These are phyloP conservation scores for Caloenas nicobarica DNA, from an alignment of 2,113 vertebrate species.

Conservation along the genomic window DNA sequence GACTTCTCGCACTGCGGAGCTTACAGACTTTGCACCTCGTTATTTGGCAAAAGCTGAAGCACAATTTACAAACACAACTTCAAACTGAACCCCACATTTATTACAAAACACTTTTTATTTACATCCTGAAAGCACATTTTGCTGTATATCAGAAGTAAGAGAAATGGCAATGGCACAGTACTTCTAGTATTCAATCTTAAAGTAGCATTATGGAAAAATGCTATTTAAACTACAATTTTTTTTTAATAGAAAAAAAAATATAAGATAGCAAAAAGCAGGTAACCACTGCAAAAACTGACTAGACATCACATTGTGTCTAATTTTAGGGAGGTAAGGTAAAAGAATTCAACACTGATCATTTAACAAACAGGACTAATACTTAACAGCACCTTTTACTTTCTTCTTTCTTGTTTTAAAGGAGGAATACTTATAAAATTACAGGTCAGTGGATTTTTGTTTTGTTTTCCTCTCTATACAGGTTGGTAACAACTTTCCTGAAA, in stretches of 20 bases:
- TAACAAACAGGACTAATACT: neutral
- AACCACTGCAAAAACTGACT: neutral
- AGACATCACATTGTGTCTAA: neutral
- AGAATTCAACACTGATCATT: neutral
- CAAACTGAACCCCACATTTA: neutral
- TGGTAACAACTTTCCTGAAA: neutral
- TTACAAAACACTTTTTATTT: neutral
- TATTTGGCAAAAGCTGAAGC: neutral
- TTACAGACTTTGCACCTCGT: neutral
- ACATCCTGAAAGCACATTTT: neutral
- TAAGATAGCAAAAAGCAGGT: neutral
- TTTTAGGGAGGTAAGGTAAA: neutral
- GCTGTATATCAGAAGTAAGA: neutral
- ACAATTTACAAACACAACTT: neutral
- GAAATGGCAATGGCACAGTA: neutral
- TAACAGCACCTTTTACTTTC: neutral
- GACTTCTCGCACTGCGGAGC: neutral
- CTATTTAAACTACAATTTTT: neutral
- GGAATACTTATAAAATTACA: neutral
- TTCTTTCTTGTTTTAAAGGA: neutral
- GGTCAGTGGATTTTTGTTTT: neutral
- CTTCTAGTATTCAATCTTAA: neutral
- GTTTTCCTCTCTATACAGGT: neutral
- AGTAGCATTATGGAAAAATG: neutral
- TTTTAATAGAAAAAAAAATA: neutral